Evolutionary conservation across 2,888 invertebrate species (phyloP), one percentile per base, ranked within the genome.

Genomic region (Prionchulus punctatus): DNA sequence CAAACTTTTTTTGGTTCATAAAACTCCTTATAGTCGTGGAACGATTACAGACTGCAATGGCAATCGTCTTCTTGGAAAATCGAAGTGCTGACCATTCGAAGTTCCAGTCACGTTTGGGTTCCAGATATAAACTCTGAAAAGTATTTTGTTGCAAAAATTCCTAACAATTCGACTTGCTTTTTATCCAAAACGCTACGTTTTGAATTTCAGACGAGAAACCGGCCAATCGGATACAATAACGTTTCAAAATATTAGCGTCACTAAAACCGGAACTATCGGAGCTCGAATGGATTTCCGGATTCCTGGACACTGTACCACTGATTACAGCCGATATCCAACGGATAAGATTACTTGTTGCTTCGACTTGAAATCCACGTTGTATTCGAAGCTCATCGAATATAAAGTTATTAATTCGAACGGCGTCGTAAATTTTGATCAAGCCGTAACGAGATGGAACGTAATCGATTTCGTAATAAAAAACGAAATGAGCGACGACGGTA

Each of bases 11-110:
- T n/a, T n/a, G n/a, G n/a, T n/a, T n/a, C n/a, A n/a, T n/a, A n/a
- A n/a, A n/a, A n/a, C n/a, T n/a, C n/a, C n/a, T 58, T 62, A 49
- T 49, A 65, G 66, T 60, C 63, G 12, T 66, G 66, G 66, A 62
- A 62, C 43, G 66, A 66, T 43, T 62, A 62, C 28, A 62, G 66
- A 4, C 61, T 66, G 4, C 62, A 61, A 2, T 66, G 66, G 66
- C 61, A 65, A 56, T 59, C 60, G 4, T 56, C 58, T 25, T 63
- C 64, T 15, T 65, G 65, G 64, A 65, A 66, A 57, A 62, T 63
- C 2, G 65, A 66, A 27, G 55, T 43, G 3, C 53, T 66, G 7
- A 59, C 58, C 23, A 60, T 66, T 54, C 63, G 63, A 53, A 62
- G 63, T 2, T 60, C 60, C 51, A 63, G 65, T 26, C 54, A 64